Percentiles rank a stretch among this genome's conserved stretches.
phyloP scores from a whole-genome alignment of 2,888 invertebrate species.

The Diaphora mendica region DNA sequence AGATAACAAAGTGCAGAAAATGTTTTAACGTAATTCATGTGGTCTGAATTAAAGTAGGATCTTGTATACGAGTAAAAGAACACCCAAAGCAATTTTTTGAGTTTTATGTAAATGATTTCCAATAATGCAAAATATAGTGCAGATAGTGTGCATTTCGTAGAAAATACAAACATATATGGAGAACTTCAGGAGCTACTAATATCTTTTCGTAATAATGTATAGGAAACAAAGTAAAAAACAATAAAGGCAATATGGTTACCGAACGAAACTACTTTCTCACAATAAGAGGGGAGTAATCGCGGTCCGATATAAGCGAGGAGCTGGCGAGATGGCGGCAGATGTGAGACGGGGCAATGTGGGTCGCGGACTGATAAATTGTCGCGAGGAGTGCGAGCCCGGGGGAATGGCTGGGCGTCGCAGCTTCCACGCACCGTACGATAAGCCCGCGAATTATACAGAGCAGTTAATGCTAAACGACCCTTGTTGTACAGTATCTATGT shows the following conservation, averaged over 20 bases:
- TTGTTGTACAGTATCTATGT: constrained; percentile 39
- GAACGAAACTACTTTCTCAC: constrained; percentile 60
- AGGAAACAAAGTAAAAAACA: constrained; percentile 45
- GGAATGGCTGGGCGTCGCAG: constrained; percentile 68
- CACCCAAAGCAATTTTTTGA: no score
- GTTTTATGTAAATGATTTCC: no score
- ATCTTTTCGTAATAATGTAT: constrained; percentile 38
- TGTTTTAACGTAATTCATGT: no score
- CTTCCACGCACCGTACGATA: constrained; percentile 63
- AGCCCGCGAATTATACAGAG: constrained; percentile 62
- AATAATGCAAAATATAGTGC: no score
- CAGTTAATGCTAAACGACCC: constrained; percentile 57
- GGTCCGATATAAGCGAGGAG: constrained; percentile 51
- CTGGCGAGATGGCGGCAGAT: constrained; percentile 60
- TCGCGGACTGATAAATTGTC: constrained; percentile 78
- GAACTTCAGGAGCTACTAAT: constrained; percentile 13
- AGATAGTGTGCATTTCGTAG: neutral
- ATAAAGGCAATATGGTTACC: constrained; percentile 55
- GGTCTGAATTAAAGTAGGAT: no score
- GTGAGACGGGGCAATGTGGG: constrained; percentile 73
- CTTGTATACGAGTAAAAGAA: no score
- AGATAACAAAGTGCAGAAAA: no score
- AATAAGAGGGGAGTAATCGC: constrained; percentile 57
- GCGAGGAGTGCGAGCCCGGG: constrained; percentile 53
- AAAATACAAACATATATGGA: constrained; percentile 1